phyloP scores from a whole-genome alignment of 2,888 invertebrate genomes.

The Melikaiella ostensackeni region DNA sequence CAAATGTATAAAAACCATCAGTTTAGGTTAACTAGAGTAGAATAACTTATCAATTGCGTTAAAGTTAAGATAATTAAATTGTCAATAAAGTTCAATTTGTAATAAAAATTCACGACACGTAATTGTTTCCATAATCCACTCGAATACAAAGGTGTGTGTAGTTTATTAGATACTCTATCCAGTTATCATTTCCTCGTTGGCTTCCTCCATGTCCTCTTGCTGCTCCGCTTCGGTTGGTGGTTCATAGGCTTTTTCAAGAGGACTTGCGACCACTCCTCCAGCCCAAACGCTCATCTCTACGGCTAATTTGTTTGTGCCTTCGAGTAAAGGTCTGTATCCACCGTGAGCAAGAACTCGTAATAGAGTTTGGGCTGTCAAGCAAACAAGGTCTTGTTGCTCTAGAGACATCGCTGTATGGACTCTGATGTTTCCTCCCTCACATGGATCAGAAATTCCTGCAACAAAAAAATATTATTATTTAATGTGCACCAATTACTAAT shows the following conservation, averaged over 20 bases:
- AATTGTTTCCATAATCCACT: not conserved
- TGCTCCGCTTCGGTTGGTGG: slow-evolving; percentile 85
- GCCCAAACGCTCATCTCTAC: slow-evolving; percentile 98
- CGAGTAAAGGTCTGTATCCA: slow-evolving; percentile 94
- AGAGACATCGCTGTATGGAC: slow-evolving; percentile 94
- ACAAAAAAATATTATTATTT: not conserved
- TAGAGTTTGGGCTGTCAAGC: slow-evolving; percentile 95
- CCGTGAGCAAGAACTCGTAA: slow-evolving; percentile 94
- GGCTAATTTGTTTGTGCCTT: slow-evolving; percentile 82
- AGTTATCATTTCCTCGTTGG: slow-evolving; percentile 84
- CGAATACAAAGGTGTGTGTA: not conserved
- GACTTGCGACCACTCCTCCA: slow-evolving; percentile 94
- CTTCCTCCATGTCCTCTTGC: slow-evolving; percentile 85
- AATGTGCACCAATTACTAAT: too few species aligned
- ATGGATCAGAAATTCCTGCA: slow-evolving; percentile 91
- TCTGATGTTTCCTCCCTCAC: slow-evolving; percentile 92
- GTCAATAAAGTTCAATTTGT: slow-evolving; percentile 19
- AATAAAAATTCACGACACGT: slow-evolving; percentile 10
- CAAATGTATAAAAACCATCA: slow-evolving; percentile 8
- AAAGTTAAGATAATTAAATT: not conserved
- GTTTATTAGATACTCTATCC: slow-evolving; percentile 58
- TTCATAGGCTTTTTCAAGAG: slow-evolving; percentile 95
- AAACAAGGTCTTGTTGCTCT: slow-evolving; percentile 95
- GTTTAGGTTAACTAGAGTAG: slow-evolving; percentile 14
- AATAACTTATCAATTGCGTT: slow-evolving; percentile 9